A percentile compares a stretch with the other conserved stretches of the same genome.
Conservation (phyloP, 2,113 vertebrate species). For the Octodon degus region DNA sequence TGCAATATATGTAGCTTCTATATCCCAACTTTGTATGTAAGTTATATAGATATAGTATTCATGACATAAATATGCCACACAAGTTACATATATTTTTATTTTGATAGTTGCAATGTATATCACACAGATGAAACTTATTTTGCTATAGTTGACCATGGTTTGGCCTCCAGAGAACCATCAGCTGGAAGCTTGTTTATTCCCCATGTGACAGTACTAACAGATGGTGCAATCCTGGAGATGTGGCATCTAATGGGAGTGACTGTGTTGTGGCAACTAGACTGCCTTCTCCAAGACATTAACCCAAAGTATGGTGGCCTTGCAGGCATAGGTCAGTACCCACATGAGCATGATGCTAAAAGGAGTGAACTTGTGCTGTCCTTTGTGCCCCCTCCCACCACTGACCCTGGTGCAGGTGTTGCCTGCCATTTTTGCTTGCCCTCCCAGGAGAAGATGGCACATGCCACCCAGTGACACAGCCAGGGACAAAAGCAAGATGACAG, state of each 20-base stretch:
- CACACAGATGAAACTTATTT: background rate
- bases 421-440: rapidly evolving
- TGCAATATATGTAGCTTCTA: background rate
- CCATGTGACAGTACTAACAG: no score
- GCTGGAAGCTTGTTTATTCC: background rate
- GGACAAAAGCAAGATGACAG: no score
- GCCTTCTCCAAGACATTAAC: background rate
- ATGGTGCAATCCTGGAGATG: no score
- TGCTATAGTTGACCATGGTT: background rate
- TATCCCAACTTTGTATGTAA: background rate
- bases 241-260: no score
- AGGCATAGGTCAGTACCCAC: background rate
- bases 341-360: background rate
- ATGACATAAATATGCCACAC: background rate
- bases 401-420: background rate
- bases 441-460: background rate
- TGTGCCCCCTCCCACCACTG: no score
- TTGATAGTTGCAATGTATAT: background rate
- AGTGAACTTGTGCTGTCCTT: no score
- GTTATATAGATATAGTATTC: background rate
- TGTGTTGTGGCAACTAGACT: rapidly evolving
- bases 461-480: rapidly evolving
- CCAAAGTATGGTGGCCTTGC: background rate
- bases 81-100: background rate
- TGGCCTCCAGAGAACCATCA: no score